A percentile compares a stretch with the other conserved stretches of the same genome.
Evolutionary conservation across 2,888 invertebrate genomes (phyloP).

Genomic region (Chaetogeoica ovagalla): DNA sequence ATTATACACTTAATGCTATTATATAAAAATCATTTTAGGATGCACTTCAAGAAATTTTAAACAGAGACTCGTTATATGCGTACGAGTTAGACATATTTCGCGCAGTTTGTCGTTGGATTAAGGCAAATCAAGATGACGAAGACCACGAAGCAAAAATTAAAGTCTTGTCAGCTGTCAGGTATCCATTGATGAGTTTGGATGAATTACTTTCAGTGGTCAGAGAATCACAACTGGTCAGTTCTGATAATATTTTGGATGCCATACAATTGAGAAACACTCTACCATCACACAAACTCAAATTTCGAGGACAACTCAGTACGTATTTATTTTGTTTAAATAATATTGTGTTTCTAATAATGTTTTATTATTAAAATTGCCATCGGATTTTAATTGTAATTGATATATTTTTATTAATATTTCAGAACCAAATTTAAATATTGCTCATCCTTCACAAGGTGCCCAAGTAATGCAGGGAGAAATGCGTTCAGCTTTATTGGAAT

Average conservation of each 20-base stretch:
- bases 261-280: slow-evolving; percentile 76
- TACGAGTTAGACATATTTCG: slow-evolving; percentile 93
- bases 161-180: slow-evolving; percentile 64
- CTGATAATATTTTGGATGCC: slow-evolving; percentile 91
- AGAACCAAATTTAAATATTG: slow-evolving; percentile 92
- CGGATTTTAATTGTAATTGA: not conserved
- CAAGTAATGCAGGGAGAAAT: slow-evolving; percentile 89
- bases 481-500: slow-evolving; percentile 83
- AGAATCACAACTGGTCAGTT: slow-evolving; percentile 80
- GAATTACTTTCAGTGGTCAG: slow-evolving; percentile 88
- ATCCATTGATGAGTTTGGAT: slow-evolving; percentile 84
- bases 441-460: slow-evolving; percentile 77
- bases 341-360: no score
- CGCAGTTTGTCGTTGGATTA: slow-evolving; percentile 81
- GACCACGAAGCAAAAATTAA: slow-evolving; percentile 49
- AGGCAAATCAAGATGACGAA: slow-evolving; percentile 53
- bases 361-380: no score
- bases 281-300: slow-evolving; percentile 67
- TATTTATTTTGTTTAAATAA: not conserved
- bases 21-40: slow-evolving; percentile 61
- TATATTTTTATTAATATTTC: slow-evolving; percentile 54
- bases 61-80: slow-evolving; percentile 93
- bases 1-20: not conserved
- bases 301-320: slow-evolving; percentile 79
- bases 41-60: slow-evolving; percentile 81